Base-by-base conservation (phyloP, 1,140 invertebrate species). In the Lamellibrachia luymesi region DNA sequence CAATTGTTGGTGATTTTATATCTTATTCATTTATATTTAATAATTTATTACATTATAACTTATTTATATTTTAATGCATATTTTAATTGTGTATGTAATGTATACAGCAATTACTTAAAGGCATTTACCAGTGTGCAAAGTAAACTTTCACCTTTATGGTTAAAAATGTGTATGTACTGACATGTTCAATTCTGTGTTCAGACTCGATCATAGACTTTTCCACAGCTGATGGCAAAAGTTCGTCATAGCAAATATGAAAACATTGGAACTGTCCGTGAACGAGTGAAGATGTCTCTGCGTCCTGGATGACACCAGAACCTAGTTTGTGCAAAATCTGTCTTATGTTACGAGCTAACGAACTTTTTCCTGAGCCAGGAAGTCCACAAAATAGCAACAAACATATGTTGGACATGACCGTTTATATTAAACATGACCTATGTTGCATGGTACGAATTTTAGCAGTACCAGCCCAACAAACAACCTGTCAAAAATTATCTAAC, bases 81-180 rank as follows among this genome's bases (percentile, higher is more conserved):
- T 38, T 38, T 38, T 38, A 38, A 38, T 38, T 38, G 38, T 38
- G 38, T 38, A 38, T 38, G 38, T 38, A 38, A 38, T 38, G 38
- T 38, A 38, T 38, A 38, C 1, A 38, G 38, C 1, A 38, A 38
- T 38, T 38, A 38, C 38, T 38, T 38, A 38, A 0, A 38, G 38
- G 38, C 38, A 38, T 38, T 38, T 38, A 38, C 38, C 38, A 38
- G 38, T 38, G 38, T 38, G 38, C 38, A 38, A 38, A 90, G 80
- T 90, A 92, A 94, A 94, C 51, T 93, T 93, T 56, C 80, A 27
- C 94, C 93, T 90, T 22, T 90, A 90, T 1, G n/a, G 17, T 22
- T 90, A 90, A 22, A 90, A 22, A 90, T n/a, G 6, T 91, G 50
- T 91, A 38, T 91, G 10, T 91, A 80, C 64, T 80, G 64, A 91